Conservation (phyloP, 1,140 invertebrate genomes). For the Sycophila sp. region DNA sequence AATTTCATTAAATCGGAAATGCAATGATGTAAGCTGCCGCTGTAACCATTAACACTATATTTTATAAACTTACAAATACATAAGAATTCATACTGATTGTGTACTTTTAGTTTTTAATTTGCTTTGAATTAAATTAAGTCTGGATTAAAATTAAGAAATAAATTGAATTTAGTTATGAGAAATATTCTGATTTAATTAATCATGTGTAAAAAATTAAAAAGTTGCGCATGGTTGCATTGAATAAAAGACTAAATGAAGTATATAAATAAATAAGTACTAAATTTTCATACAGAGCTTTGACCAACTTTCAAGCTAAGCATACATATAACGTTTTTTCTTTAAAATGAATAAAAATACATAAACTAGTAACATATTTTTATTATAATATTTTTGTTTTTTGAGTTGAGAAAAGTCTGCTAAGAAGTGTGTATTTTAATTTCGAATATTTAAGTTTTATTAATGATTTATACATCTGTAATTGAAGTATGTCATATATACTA, state of each 20-base stretch:
- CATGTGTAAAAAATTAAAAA: background rate
- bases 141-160: background rate
- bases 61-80: conserved; percentile 16
- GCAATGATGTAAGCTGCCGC: conserved; percentile 19
- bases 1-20: conserved; percentile 14
- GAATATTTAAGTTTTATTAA: conserved; percentile 26
- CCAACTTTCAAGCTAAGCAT: too few species aligned
- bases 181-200: background rate
- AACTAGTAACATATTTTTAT: background rate
- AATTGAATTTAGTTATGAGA: background rate
- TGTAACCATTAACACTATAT: conserved; percentile 30
- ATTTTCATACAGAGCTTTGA: too few species aligned
- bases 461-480: conserved; percentile 17
- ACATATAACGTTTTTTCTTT: background rate
- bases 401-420: conserved; percentile 5
- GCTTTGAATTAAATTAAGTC: background rate
- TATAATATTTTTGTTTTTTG: background rate
- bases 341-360: background rate
- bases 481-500: conserved; percentile 1
- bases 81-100: background rate
- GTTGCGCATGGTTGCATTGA: too few species aligned
- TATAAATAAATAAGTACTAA: too few species aligned
- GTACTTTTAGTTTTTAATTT: conserved; percentile 12
- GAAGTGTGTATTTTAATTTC: conserved; percentile 25
- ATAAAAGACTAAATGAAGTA: too few species aligned